Base-by-base conservation (phyloP, 2,888 invertebrate genomes). In the Spatulosminthurus flaviceps region DNA sequence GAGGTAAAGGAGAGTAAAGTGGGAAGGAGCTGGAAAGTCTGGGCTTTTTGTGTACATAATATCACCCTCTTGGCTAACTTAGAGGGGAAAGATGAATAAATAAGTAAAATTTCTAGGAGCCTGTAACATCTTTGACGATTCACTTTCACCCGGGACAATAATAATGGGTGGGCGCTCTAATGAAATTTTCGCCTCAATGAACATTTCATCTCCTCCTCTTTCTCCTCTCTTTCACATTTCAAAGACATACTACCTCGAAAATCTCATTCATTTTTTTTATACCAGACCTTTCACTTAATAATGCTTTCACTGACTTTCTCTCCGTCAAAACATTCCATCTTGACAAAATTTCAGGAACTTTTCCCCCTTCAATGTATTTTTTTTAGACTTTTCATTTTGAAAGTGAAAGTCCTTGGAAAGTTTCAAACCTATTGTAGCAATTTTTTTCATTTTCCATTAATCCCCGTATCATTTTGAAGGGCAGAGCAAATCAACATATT, bases 111-210 rank as follows among this genome's bases (percentile, higher is more conserved):
- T 11, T 29, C 16, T 5, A n/a, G 28, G 26, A 28, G 26, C 67
- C 34, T 28, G 29, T 19, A 67, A 67, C 29, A 67, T 67, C 28
- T 67, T 28, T 29, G 67, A 28, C 11, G 67, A 19, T 26, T 67
- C 71, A 43, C 71, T 72, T 72, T 72, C 43, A 42, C 71, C n/a
- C 71, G 42, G 1, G 24, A 43, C 22, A 72, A 72, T 72, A 72
- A 42, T 72, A 72, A 51, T 51, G 51, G 51, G 51, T 19, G 71
- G 24, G 29, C 22, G 71, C 71, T 42, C 43, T 42, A 72, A 72
- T 72, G 42, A 72, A 72, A 72, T 72, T 72, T 41, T 42, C 43
- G 71, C 41, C 24, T 43, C 41, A 70, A 0, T 28, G 34, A 7
- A 34, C 70, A 34, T 34, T n/a, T 51, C 51, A 51, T 19, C 51